Percentiles rank a stretch among this genome's conserved stretches.
Evolutionary conservation across 2,797 vertebrate genomes (phyloP).

Genomic region (Falco concolor): DNA sequence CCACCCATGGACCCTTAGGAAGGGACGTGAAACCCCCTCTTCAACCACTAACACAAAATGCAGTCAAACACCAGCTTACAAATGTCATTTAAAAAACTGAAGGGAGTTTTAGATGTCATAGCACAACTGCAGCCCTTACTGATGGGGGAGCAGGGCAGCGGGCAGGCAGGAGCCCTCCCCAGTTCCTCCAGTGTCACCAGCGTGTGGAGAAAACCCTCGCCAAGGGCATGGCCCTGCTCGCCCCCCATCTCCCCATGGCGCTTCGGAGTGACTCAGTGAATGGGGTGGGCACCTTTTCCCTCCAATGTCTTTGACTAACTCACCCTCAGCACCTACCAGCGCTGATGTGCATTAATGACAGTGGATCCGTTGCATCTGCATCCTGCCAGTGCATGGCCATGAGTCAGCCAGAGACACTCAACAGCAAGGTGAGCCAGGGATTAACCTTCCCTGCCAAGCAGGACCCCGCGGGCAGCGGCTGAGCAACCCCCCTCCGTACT

Average conservation of each 20-base stretch:
- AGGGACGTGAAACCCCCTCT: rapidly evolving
- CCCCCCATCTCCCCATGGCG: rapidly evolving
- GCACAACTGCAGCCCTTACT: neutral
- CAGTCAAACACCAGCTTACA: neutral
- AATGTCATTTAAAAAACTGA: rapidly evolving
- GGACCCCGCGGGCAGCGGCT: neutral
- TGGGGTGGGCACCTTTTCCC: neutral
- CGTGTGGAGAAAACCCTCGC: neutral
- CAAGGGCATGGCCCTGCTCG: rapidly evolving
- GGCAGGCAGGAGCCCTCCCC: neutral
- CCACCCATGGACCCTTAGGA: neutral
- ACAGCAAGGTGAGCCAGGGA: neutral
- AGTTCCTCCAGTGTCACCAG: rapidly evolving
- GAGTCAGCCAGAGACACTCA: neutral
- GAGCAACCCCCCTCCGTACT: neutral
- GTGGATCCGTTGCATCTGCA: rapidly evolving
- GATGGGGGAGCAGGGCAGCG: neutral
- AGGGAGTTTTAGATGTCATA: rapidly evolving
- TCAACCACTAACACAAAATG: neutral
- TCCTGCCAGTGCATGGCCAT: rapidly evolving
- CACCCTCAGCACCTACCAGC: neutral
- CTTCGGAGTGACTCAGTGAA: neutral
- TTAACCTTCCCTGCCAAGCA: neutral
- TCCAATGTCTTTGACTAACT: rapidly evolving
- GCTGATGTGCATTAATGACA: rapidly evolving